These are phyloP conservation scores for Dendroctonus ponderosae DNA, from an alignment of 1,140 invertebrate genomes.

Conservation along the genomic window DNA sequence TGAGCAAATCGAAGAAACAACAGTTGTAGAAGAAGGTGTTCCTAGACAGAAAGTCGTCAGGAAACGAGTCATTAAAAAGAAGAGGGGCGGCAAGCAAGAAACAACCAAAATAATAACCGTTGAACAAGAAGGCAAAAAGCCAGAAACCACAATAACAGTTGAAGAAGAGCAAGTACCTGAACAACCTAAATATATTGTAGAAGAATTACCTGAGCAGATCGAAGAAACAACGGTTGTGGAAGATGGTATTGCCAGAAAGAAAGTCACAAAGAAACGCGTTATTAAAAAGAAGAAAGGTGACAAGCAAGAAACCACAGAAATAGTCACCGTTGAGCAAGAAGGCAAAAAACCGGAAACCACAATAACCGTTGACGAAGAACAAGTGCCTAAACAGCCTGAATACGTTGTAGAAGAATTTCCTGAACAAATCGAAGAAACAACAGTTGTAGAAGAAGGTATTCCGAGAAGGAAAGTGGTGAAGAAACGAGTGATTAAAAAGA, in stretches of 20 bases:
- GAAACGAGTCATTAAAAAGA: slow-evolving; percentile 46
- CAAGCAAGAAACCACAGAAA: slow-evolving; percentile 44
- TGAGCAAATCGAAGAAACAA: slow-evolving; percentile 38
- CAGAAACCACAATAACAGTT: slow-evolving; percentile 42
- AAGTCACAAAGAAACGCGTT: slow-evolving; percentile 40
- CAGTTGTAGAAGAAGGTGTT: slow-evolving; percentile 35
- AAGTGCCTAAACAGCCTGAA: slow-evolving; percentile 35
- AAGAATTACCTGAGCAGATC: slow-evolving; percentile 47
- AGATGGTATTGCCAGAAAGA: slow-evolving; percentile 43
- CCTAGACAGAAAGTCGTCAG: slow-evolving; percentile 46
- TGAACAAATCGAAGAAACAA: slow-evolving; percentile 36
- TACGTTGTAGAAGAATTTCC: slow-evolving; percentile 32
- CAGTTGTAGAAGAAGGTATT: slow-evolving; percentile 35
- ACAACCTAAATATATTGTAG: slow-evolving; percentile 37
- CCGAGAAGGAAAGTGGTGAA: slow-evolving; percentile 49
- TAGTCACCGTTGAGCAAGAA: slow-evolving; percentile 49
- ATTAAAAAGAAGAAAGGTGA: slow-evolving; percentile 17
- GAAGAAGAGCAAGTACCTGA: slow-evolving; percentile 30
- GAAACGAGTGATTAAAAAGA: slow-evolving; percentile 45
- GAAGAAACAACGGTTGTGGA: slow-evolving; percentile 26
- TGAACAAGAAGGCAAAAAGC: slow-evolving; percentile 39
- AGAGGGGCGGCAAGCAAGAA: slow-evolving; percentile 39
- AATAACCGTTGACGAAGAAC: slow-evolving; percentile 39
- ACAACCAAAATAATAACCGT: slow-evolving; percentile 44
- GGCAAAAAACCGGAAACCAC: slow-evolving; percentile 48